Percentiles rank a stretch among this genome's conserved stretches.
phyloP scores from a whole-genome alignment of 2,113 vertebrate species.

The Nerophis lumbriciformis region DNA sequence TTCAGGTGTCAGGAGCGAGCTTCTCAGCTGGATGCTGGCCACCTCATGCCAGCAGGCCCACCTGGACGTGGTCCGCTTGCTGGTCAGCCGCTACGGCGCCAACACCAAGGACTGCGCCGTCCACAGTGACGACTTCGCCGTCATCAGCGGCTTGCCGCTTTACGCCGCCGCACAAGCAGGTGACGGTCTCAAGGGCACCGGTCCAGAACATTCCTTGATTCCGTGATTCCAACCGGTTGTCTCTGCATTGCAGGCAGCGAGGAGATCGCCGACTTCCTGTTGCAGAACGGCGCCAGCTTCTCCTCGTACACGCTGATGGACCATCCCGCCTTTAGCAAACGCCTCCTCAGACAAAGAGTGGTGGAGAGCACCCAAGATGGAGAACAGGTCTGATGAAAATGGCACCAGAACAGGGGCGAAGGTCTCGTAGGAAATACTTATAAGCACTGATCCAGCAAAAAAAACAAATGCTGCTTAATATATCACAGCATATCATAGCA shows the following conservation, averaged over 20 bases:
- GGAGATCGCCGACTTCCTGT: constrained; percentile 82
- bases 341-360: constrained; percentile 78
- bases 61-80: constrained; percentile 78
- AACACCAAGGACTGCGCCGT: constrained; percentile 80
- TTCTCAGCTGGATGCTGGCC: constrained; percentile 89
- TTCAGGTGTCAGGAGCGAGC: constrained; percentile 57
- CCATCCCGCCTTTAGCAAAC: constrained; percentile 78
- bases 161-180: constrained; percentile 87
- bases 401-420: no score
- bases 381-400: constrained; percentile 21
- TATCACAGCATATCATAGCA: no score
- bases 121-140: constrained; percentile 79
- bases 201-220: not conserved
- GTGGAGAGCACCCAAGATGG: constrained; percentile 53
- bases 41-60: constrained; percentile 85
- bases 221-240: not conserved
- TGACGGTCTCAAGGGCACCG: constrained; percentile 27
- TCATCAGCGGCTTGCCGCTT: constrained; percentile 82
- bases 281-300: constrained; percentile 87
- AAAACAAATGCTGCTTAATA: no score
- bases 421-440: no score
- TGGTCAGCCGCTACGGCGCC: constrained; percentile 78
- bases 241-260: constrained; percentile 74
- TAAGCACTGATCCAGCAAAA: no score
- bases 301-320: constrained; percentile 93